These are phyloP conservation scores for Enteromius anoplus DNA, from an alignment of 2,797 vertebrate genomes.

Conservation along the genomic window DNA sequence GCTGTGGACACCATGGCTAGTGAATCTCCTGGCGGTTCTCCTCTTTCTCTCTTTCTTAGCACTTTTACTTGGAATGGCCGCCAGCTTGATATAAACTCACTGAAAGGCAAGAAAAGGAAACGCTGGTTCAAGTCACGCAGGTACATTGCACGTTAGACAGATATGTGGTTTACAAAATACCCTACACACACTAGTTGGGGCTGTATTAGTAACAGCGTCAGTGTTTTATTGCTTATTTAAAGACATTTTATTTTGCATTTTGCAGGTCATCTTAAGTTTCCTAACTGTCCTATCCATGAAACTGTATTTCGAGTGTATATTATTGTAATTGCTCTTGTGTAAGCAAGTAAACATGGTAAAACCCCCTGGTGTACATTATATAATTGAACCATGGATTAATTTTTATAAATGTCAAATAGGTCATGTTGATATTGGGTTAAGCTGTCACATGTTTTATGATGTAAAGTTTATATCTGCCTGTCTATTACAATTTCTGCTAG, in stretches of 20 bases:
- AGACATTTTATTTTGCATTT: background rate
- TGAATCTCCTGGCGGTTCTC: constrained; percentile 21
- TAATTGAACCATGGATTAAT: background rate
- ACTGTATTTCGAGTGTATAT: background rate
- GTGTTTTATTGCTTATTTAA: background rate
- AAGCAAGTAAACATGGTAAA: background rate
- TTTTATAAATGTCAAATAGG: background rate
- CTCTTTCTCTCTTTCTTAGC: constrained; percentile 69
- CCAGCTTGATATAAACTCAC: constrained; percentile 55
- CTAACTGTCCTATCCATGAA: background rate
- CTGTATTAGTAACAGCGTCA: background rate
- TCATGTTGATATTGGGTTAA: background rate
- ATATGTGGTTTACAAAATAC: background rate
- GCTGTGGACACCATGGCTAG: constrained; percentile 33
- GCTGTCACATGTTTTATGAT: constrained; percentile 12
- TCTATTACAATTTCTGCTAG: background rate
- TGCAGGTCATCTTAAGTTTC: background rate
- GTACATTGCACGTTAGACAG: constrained; percentile 65
- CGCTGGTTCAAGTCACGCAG: constrained; percentile 84
- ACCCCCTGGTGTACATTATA: background rate
- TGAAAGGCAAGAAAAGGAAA: constrained; percentile 78
- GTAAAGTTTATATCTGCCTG: background rate
- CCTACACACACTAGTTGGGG: background rate
- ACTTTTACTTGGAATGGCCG: constrained; percentile 72
- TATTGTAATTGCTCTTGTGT: background rate